Percentiles rank a stretch among this genome's conserved stretches.
These are phyloP conservation scores for Thinocorus orbignyianus DNA, from an alignment of 2,113 vertebrate genomes.

Conservation along the genomic window DNA sequence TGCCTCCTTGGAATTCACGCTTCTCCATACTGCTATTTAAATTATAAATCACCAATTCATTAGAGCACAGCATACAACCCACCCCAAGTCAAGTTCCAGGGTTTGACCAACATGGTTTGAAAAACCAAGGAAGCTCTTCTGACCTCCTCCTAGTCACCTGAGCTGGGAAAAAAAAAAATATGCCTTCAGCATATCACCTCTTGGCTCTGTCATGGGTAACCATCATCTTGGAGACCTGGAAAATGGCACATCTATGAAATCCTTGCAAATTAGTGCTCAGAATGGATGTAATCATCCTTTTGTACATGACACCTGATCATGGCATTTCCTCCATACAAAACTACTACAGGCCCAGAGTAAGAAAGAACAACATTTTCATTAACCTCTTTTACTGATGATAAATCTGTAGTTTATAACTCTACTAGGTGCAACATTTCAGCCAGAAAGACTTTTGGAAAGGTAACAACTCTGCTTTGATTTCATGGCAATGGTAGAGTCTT, in stretches of 20 bases:
- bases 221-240: neutral
- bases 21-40: neutral
- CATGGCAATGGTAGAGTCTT: neutral
- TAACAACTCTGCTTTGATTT: neutral
- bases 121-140: neutral
- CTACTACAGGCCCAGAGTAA: neutral
- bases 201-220: neutral
- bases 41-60: neutral
- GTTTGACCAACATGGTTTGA: neutral
- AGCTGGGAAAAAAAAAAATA: neutral
- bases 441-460: neutral
- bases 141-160: neutral
- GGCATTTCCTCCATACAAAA: neutral
- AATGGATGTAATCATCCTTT: neutral
- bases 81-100: neutral
- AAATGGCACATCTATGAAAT: neutral
- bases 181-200: neutral
- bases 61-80: neutral
- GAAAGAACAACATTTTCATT: neutral
- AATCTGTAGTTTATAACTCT: neutral
- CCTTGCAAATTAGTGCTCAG: neutral
- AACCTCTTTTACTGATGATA: neutral
- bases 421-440: neutral
- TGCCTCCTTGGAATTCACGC: neutral
- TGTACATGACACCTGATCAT: neutral